Evolutionary conservation across 2,888 invertebrate genomes (phyloP).

Genomic region (Vannuccia rotundouncinata): DNA sequence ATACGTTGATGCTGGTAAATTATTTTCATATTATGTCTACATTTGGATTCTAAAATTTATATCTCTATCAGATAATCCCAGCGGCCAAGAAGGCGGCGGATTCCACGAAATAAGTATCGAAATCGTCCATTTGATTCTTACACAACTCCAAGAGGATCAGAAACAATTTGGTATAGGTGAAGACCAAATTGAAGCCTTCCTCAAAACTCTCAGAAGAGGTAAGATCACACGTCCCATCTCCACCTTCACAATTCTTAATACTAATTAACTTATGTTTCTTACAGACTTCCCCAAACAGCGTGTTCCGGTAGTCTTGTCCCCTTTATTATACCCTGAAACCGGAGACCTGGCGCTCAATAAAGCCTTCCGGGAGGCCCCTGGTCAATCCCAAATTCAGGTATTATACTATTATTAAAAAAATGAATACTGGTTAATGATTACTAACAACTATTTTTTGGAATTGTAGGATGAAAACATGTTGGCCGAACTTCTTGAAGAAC

Average conservation of each 20-base stretch:
- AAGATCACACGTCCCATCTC: too few relatives aligned
- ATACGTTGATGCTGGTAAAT: conserved; percentile 71
- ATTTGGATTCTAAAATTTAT: neutral
- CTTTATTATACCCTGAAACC: conserved; percentile 71
- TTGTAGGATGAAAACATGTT: conserved; percentile 55
- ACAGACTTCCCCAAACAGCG: conserved; percentile 76
- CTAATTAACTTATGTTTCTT: too few relatives aligned
- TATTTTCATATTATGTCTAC: conserved; percentile 2
- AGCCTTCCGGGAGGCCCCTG: conserved; percentile 41
- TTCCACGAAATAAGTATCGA: conserved; percentile 83
- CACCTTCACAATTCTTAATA: neutral
- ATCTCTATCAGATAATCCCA: neutral
- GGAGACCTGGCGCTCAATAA: conserved; percentile 61
- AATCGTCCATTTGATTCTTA: conserved; percentile 73
- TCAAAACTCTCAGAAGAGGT: conserved; percentile 68
- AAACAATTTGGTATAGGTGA: conserved; percentile 62
- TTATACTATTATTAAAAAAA: neutral
- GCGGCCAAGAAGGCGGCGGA: conserved; percentile 58
- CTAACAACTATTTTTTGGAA: conserved; percentile 33
- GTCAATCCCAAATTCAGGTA: conserved; percentile 34
- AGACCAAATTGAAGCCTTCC: conserved; percentile 72
- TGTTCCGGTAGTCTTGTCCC: conserved; percentile 80
- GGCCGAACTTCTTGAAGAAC: conserved; percentile 81
- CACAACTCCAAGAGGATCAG: conserved; percentile 58
- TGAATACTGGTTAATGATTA: neutral